Conservation (phyloP, 2,797 vertebrate genomes). For the Anguilla megastoma region DNA sequence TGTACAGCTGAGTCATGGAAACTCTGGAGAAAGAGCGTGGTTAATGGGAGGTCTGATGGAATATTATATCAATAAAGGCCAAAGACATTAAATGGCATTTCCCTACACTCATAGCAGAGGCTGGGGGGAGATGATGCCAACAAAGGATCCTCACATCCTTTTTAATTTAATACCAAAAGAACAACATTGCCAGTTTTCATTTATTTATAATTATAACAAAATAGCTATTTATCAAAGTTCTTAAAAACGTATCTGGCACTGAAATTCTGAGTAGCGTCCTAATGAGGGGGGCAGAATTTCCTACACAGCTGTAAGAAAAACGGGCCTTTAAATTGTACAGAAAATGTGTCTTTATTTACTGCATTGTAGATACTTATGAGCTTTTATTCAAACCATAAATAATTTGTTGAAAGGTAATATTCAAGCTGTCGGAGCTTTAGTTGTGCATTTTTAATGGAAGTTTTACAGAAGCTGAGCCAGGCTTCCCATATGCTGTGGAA, state of each 20-base stretch:
- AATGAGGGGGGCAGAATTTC: not conserved
- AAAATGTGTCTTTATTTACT: constrained; percentile 73
- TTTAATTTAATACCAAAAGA: constrained; percentile 29
- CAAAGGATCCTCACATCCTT: constrained; percentile 29
- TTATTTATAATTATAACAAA: constrained; percentile 43
- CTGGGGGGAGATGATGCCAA: constrained; percentile 30
- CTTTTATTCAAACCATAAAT: constrained; percentile 79
- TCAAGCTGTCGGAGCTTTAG: constrained; percentile 83
- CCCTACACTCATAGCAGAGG: constrained; percentile 23
- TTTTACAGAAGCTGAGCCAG: constrained; percentile 81
- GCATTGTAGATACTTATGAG: constrained; percentile 70
- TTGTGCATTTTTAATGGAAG: constrained; percentile 86
- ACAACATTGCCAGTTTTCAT: constrained; percentile 41
- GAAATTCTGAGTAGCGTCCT: not conserved
- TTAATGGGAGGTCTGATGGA: constrained; percentile 57
- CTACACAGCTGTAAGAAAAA: constrained; percentile 15
- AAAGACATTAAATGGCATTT: constrained; percentile 41
- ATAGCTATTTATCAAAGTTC: constrained; percentile 49
- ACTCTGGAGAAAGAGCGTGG: constrained; percentile 46
- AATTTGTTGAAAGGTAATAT: constrained; percentile 83
- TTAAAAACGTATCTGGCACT: constrained; percentile 41
- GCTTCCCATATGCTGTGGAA: constrained; percentile 76
- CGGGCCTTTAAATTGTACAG: constrained; percentile 58
- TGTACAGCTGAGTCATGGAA: constrained; percentile 69
- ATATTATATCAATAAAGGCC: constrained; percentile 51